Evolutionary conservation across 2,113 vertebrate species (phyloP), one percentile per base, ranked within the genome.

Genomic region (Strix uralensis): DNA sequence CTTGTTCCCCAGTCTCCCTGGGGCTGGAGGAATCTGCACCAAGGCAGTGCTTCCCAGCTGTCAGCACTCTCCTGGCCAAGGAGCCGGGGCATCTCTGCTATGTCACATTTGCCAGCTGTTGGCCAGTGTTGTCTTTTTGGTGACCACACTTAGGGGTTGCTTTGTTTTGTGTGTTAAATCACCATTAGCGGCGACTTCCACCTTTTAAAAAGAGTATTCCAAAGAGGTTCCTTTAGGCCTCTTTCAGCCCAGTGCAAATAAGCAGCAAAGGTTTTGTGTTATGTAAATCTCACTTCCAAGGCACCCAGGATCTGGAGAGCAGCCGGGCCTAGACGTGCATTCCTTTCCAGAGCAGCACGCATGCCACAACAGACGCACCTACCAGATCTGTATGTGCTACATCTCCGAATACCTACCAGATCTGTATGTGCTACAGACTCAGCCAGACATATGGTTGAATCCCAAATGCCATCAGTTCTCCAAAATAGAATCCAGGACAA

Each of bases 401-500:
- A 65, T 5, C 85, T 65, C 92, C 11, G 0, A 20, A 25, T 58
- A 61, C 85, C 82, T 27, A 82, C 82, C 82, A 83, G 81, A 17
- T 69, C 95, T 74, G 2, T 67, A 22, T 63, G 92, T 89, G 42
- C 86, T 58, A 36, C 36, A 89, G 83, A 10, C 84, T 89, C 81
- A 74, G 81, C 58, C 92, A 95, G 83, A 63, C 89, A 82, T 78
- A 90, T 54, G 92, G 70, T 6, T 92, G 91, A 90, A 91, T 94
- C 91, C 94, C 84, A 94, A 96, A 95, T 92, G 94, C 88, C 95
- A 93, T 58, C 92, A 36, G 66, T 40, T 82, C 92, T 95, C 91
- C 66, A 77, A 89, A 96, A 97, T 91, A 88, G 94, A 92, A 95
- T 91, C 81, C 89, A 90, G 96, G 91, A 95, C 95, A 92, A 96